These are phyloP conservation scores for Synanthedon vespiformis DNA, from an alignment of 2,888 invertebrate genomes.

Conservation along the genomic window DNA sequence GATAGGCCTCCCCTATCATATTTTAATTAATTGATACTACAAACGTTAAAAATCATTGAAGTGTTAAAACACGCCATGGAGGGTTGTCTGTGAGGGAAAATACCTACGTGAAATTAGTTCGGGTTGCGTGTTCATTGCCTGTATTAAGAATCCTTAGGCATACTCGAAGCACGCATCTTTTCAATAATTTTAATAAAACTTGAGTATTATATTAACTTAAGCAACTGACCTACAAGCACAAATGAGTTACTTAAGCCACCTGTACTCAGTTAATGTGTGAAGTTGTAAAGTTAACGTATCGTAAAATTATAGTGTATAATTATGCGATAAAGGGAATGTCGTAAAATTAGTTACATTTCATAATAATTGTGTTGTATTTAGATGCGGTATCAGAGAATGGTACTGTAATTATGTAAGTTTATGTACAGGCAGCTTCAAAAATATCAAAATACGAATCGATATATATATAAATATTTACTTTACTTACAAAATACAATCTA, in stretches of 20 bases:
- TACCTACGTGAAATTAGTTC: background rate
- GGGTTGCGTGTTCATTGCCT: background rate
- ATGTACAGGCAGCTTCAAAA: too few relatives aligned
- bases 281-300: slow-evolving; percentile 45
- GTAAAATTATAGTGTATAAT: slow-evolving; percentile 53
- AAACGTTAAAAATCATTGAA: slow-evolving; percentile 46
- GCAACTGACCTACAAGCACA: background rate
- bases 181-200: too few relatives aligned
- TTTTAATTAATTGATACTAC: slow-evolving; percentile 54
- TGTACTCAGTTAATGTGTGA: slow-evolving; percentile 22
- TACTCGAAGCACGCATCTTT: too few relatives aligned
- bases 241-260: background rate
- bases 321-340: slow-evolving; percentile 40
- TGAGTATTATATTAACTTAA: too few relatives aligned
- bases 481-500: too few relatives aligned
- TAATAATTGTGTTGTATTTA: slow-evolving; percentile 61
- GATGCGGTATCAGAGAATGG: slow-evolving; percentile 46
- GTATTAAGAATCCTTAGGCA: background rate
- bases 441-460: too few relatives aligned
- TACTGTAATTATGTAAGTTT: background rate
- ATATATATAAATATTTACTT: too few relatives aligned
- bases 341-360: slow-evolving; percentile 58
- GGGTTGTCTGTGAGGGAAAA: slow-evolving; percentile 17
- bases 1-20: slow-evolving; percentile 26
- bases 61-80: slow-evolving; percentile 36